Evolutionary conservation across 2,888 invertebrate species (phyloP).

Genomic region (Sepioteuthis lessoniana): DNA sequence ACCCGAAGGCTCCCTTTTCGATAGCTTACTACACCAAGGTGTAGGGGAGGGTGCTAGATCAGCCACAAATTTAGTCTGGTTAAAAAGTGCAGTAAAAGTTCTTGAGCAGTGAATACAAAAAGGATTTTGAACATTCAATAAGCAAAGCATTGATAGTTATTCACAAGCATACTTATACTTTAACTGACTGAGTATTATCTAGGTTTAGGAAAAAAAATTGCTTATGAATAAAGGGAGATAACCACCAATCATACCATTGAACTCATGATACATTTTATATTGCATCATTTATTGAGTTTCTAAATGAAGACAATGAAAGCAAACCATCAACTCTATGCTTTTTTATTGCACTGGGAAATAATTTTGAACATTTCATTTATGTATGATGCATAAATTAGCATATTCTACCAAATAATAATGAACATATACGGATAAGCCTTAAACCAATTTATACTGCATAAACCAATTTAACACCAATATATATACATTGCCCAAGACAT

Average conservation of each 20-base stretch:
- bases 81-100: background rate
- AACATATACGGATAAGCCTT: slow-evolving; percentile 15
- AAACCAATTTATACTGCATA: background rate
- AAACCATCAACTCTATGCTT: slow-evolving; percentile 6
- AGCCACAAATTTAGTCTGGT: background rate
- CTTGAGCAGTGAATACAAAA: background rate
- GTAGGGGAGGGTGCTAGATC: no score
- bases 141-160: slow-evolving; percentile 23
- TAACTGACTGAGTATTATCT: slow-evolving; percentile 14
- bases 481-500: slow-evolving; percentile 33
- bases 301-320: background rate
- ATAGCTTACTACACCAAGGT: no score
- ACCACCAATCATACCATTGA: background rate
- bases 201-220: background rate
- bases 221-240: slow-evolving; percentile 33
- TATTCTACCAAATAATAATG: slow-evolving; percentile 14
- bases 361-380: slow-evolving; percentile 21
- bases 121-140: background rate
- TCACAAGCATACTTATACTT: background rate
- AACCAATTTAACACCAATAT: slow-evolving; percentile 33
- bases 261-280: background rate
- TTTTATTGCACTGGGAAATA: background rate
- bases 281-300: background rate
- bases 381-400: slow-evolving; percentile 33
- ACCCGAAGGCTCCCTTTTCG: no score